Conservation (phyloP, 2,113 vertebrate genomes). For the Bos indicus region DNA sequence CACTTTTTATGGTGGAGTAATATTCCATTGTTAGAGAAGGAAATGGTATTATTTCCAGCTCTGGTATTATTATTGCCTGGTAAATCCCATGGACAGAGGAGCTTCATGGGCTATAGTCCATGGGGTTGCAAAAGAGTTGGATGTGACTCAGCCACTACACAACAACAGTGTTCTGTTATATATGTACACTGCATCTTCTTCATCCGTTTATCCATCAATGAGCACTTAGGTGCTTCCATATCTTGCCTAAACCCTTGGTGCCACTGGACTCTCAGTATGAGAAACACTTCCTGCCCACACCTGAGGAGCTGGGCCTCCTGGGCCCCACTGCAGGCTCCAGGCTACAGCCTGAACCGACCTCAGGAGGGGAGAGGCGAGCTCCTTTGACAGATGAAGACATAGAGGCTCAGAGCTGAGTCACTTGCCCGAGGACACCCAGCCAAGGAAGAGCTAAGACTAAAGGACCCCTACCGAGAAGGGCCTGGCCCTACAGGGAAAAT, state of each 20-base stretch:
- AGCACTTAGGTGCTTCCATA: background rate
- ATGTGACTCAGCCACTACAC: background rate
- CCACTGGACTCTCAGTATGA: conserved; percentile 64
- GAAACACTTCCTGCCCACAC: conserved; percentile 74
- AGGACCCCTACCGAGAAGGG: background rate
- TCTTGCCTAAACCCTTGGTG: background rate
- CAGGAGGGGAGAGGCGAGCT: background rate
- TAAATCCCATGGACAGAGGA: background rate
- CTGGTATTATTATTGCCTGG: background rate
- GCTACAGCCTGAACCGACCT: background rate
- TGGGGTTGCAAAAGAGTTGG: background rate
- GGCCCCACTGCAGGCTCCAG: background rate
- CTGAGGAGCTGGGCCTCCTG: conserved; percentile 69
- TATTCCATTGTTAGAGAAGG: background rate
- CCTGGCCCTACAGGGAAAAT: background rate
- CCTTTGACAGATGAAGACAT: background rate
- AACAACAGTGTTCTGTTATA: background rate
- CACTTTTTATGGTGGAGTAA: background rate
- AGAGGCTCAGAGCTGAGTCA: background rate
- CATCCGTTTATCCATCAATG: background rate
- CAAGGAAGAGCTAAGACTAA: background rate
- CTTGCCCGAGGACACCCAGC: background rate
- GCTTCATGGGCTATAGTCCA: background rate
- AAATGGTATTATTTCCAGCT: background rate
- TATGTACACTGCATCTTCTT: background rate